These are phyloP conservation scores for Lates japonicus DNA, from an alignment of 2,797 vertebrate species.

Conservation along the genomic window DNA sequence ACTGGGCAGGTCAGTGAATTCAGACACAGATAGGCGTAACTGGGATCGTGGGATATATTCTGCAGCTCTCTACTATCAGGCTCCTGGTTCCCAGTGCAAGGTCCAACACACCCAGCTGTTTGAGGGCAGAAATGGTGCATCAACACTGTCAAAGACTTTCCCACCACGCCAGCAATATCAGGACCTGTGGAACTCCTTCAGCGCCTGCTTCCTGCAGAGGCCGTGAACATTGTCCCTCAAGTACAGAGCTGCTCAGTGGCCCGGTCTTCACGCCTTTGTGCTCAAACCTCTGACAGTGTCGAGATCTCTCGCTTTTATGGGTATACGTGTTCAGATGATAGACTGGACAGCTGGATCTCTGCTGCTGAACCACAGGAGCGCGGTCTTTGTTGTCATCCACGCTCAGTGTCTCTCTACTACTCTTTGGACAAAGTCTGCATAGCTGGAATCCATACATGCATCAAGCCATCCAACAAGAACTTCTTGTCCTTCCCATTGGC, in stretches of 20 bases:
- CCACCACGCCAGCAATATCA: slow-evolving; percentile 11
- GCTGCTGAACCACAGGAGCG: too few relatives aligned
- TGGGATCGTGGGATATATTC: slow-evolving; percentile 46
- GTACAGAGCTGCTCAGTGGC: slow-evolving; percentile 68
- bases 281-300: slow-evolving; percentile 48
- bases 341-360: slow-evolving; percentile 25
- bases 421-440: too few relatives aligned
- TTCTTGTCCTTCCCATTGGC: neutral
- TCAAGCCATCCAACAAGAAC: too few relatives aligned
- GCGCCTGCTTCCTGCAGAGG: slow-evolving; percentile 25
- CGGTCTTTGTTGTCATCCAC: too few relatives aligned
- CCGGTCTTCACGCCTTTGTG: slow-evolving; percentile 48
- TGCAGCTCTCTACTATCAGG: slow-evolving; percentile 61
- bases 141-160: slow-evolving; percentile 7
- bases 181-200: slow-evolving; percentile 1
- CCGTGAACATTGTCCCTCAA: slow-evolving; percentile 50
- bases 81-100: slow-evolving; percentile 74
- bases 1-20: slow-evolving; percentile 60
- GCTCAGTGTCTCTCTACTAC: too few relatives aligned
- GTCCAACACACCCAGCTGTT: slow-evolving; percentile 77
- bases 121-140: neutral
- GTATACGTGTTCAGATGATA: slow-evolving; percentile 34
- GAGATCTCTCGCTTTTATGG: slow-evolving; percentile 29
- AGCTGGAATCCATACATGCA: too few relatives aligned
- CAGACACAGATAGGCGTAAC: slow-evolving; percentile 48